These are phyloP conservation scores for Apodemus sylvaticus DNA, from an alignment of 2,113 vertebrate species.

Conservation along the genomic window DNA sequence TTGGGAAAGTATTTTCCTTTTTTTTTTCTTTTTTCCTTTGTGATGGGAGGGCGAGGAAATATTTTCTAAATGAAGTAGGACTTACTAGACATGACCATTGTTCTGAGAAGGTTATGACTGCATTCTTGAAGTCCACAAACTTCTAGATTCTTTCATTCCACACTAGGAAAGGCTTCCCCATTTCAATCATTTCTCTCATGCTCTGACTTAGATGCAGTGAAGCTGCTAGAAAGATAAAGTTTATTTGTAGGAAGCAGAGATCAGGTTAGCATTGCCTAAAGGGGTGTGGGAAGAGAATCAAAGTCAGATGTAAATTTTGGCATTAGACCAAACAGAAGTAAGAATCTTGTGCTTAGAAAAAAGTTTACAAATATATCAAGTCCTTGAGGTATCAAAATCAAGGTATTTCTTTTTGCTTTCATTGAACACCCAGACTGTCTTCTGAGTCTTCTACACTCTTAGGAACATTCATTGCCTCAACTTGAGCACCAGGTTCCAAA, in stretches of 20 bases:
- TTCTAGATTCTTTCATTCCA: not conserved
- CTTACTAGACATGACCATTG: not conserved
- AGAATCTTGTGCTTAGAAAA: not conserved
- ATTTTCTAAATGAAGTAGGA: not conserved
- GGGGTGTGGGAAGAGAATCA: not conserved
- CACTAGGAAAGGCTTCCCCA: not conserved
- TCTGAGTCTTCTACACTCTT: not conserved
- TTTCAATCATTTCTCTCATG: not conserved
- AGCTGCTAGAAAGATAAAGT: not conserved
- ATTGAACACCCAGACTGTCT: not conserved
- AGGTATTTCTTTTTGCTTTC: not conserved
- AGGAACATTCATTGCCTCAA: not conserved
- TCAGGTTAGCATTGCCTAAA: not conserved
- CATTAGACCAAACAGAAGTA: conserved; percentile 2
- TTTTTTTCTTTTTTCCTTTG: too few species aligned
- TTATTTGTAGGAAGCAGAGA: conserved; percentile 16
- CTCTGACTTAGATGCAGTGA: not conserved
- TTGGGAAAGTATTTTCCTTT: not conserved
- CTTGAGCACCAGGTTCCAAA: not conserved
- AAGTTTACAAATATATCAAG: conserved; percentile 48
- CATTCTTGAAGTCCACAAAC: not conserved
- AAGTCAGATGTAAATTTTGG: not conserved
- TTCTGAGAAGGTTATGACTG: not conserved
- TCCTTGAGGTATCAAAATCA: conserved; percentile 45
- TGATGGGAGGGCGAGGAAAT: not conserved